A percentile compares a stretch with the other conserved stretches of the same genome.
These are phyloP conservation scores for Halichondria panicea DNA, from an alignment of 37 sponge, comb jelly and placozoan genomes.

Conservation along the genomic window DNA sequence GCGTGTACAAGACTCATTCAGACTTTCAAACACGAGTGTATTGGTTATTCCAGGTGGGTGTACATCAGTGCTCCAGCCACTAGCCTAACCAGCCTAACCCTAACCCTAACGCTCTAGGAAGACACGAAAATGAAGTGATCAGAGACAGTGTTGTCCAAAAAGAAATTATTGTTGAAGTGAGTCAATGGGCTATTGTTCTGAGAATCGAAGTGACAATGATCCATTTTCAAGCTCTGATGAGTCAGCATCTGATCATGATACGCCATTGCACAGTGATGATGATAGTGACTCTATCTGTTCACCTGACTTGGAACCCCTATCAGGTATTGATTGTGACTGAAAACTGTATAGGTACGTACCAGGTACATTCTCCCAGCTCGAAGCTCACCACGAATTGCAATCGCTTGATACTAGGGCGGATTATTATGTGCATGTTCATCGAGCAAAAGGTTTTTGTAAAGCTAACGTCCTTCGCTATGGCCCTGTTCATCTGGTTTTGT, in stretches of 20 bases:
- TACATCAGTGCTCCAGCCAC: background rate
- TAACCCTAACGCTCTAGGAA: background rate
- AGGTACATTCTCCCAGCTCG: too few species aligned
- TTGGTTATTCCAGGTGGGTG: background rate
- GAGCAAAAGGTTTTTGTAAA: too few species aligned
- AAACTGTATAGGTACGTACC: too few species aligned
- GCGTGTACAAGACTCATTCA: background rate
- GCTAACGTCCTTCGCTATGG: too few species aligned
- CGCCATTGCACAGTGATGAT: constrained; percentile 9
- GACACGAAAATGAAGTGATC: background rate
- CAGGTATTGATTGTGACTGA: constrained; percentile 2
- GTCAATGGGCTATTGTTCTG: background rate
- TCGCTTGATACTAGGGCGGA: too few species aligned
- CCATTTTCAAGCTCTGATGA: constrained; percentile 1
- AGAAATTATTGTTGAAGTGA: background rate
- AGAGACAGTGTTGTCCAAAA: background rate
- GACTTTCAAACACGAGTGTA: background rate
- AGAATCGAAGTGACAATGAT: background rate
- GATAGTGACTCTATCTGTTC: background rate
- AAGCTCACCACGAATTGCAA: too few species aligned
- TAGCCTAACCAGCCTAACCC: background rate
- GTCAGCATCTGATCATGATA: background rate
- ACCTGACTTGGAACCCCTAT: background rate
- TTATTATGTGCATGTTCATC: too few species aligned
- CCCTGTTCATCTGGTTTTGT: too few species aligned